Evolutionary conservation across 1,140 invertebrate species (phyloP), one percentile per base, ranked within the genome.

Genomic region (Musca domestica): DNA sequence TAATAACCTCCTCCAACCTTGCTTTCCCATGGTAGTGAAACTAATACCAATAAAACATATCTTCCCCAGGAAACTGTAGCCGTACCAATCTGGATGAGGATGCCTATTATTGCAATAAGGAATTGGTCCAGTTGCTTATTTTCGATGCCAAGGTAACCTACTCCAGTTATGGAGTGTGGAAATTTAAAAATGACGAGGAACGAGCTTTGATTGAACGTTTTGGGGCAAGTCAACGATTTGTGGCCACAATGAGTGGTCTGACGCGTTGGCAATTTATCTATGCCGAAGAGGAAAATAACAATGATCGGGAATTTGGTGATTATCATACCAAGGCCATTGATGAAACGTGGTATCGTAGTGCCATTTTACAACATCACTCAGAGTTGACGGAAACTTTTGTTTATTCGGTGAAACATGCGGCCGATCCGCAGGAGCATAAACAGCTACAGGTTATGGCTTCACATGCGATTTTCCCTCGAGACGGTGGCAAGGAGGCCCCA

Each of bases 291-390:
- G 80, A 82, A 56, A 77, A 81, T 14, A 74, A 77, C 0, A 74
- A 75, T 48, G 79, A 77, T 75, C 91, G 88, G 12, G 88, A 90
- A 68, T 95, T 95, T 77, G 91, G 92, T 20, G 89, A 93, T 71
- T 82, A 87, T 22, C 88, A 95, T 78, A 88, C 87, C 15, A 87
- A 87, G 64, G 90, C 95, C 0, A 92, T 95, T 19, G 92, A 97
- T 77, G 95, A 96, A 78, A 88, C 91, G 0, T 98, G 95, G 92
- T 98, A 98, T 77, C 92, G 92, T 77, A 89, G 92, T 56, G 94
- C 95, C 2, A 92, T 97, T 3, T 86, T 96, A 47, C 92, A 94
- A 73, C 91, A 94, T 80, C 85, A 89, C 74, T 84, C 91, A 27
- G 90, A 93, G 71, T 73, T 73, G 15, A 84, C 88, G 2, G 88